Evolutionary conservation across 2,113 vertebrate species (phyloP).

Genomic region (Psilopsiagon aymara): DNA sequence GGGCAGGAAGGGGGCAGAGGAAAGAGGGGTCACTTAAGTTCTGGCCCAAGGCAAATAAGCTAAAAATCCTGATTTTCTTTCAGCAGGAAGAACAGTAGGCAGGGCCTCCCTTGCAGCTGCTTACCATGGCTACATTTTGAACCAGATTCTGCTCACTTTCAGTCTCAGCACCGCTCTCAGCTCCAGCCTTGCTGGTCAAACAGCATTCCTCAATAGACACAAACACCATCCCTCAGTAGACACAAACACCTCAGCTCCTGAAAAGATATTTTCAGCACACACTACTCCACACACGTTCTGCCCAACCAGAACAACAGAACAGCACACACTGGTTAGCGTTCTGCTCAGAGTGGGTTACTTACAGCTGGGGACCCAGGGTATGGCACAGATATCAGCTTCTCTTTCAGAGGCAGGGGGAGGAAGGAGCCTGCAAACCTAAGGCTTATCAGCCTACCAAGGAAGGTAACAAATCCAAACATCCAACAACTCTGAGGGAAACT

Average conservation of each 20-base stretch:
- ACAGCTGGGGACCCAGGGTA: not conserved
- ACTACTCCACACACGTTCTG: fast-evolving
- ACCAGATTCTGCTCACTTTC: not conserved
- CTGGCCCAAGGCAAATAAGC: not conserved
- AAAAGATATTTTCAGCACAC: fast-evolving
- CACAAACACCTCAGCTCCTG: not conserved
- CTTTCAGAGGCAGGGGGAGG: not conserved
- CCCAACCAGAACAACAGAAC: not conserved
- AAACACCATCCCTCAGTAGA: not conserved
- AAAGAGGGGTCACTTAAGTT: not conserved
- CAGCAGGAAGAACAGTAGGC: not conserved
- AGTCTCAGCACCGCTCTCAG: fast-evolving
- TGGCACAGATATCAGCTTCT: not conserved
- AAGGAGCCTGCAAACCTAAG: not conserved
- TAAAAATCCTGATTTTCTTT: not conserved
- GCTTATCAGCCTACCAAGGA: not conserved
- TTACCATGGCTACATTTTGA: not conserved
- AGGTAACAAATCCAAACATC: not conserved
- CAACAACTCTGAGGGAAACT: not conserved
- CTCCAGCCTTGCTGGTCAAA: too few relatives aligned
- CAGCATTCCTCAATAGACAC: not conserved
- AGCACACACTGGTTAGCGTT: fast-evolving
- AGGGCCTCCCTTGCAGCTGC: not conserved
- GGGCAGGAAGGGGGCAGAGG: not conserved
- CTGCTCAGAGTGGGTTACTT: fast-evolving